Conservation (phyloP, 2,888 invertebrate genomes). For the Oegoconia quadripuncta region DNA sequence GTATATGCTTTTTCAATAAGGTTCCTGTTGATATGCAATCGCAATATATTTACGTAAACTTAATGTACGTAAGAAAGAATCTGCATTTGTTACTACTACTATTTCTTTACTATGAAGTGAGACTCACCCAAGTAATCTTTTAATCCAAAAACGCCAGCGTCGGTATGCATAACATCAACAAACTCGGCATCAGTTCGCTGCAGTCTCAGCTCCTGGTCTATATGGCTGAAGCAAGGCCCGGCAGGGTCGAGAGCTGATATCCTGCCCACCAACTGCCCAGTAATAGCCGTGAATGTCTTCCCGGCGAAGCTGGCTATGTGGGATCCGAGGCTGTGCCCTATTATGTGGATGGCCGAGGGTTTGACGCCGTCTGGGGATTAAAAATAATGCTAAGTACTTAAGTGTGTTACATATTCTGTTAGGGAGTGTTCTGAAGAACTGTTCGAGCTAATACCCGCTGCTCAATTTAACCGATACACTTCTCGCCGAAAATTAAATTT, state of each 20-base stretch:
- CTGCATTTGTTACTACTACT: no score
- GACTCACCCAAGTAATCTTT: slow-evolving; percentile 47
- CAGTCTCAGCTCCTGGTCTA: slow-evolving; percentile 37
- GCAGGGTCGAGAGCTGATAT: slow-evolving; percentile 64
- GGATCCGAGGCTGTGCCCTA: slow-evolving; percentile 65
- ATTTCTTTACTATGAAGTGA: no score
- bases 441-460: no score
- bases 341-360: slow-evolving; percentile 46
- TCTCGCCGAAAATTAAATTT: no score
- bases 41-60: no score
- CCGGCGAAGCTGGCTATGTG: slow-evolving; percentile 61
- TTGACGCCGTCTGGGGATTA: slow-evolving; percentile 41
- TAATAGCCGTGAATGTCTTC: slow-evolving; percentile 39
- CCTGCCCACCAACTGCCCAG: slow-evolving; percentile 44
- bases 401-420: no score
- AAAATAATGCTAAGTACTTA: background rate
- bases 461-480: no score
- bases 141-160: slow-evolving; percentile 55
- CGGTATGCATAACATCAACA: slow-evolving; percentile 58
- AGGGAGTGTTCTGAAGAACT: no score
- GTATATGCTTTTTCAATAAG: no score
- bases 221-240: slow-evolving; percentile 60
- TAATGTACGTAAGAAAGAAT: no score
- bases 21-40: no score
- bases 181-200: slow-evolving; percentile 45